phyloP scores from a whole-genome alignment of 2,888 invertebrate species.

The Patella depressa region DNA sequence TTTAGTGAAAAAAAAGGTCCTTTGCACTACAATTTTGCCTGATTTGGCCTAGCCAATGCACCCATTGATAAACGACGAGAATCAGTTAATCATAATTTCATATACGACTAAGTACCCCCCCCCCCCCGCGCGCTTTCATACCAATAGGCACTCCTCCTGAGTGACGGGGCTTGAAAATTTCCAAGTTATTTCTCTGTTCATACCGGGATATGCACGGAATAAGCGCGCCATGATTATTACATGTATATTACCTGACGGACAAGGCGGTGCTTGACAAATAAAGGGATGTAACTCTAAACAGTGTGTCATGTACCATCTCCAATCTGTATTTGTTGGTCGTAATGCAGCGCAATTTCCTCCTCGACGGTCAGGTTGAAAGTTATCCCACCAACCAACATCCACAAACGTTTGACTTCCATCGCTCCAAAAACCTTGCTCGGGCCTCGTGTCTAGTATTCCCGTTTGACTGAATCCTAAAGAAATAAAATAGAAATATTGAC shows the following conservation, averaged over 20 bases:
- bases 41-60: too few relatives aligned
- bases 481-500: too few relatives aligned
- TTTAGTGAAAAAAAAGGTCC: too few relatives aligned
- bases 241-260: conserved; percentile 42
- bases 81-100: too few relatives aligned
- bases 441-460: conserved; percentile 19
- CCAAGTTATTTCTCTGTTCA: too few relatives aligned
- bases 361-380: conserved; percentile 38
- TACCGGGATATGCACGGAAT: background rate
- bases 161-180: too few relatives aligned
- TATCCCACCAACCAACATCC: conserved; percentile 53
- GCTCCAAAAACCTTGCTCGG: conserved; percentile 44
- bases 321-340: conserved; percentile 8
- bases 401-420: conserved; percentile 40
- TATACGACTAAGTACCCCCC: too few relatives aligned
- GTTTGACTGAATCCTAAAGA: conserved; percentile 40
- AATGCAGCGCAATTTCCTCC: conserved; percentile 45
- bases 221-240: background rate
- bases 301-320: conserved; percentile 44
- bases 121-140: too few relatives aligned
- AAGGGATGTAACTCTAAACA: conserved; percentile 43
- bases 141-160: too few relatives aligned
- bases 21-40: too few relatives aligned
- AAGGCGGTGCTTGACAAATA: conserved; percentile 48
- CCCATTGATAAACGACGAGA: too few relatives aligned